Base-by-base conservation (phyloP, 2,113 vertebrate species). In the Mus spicilegus region DNA sequence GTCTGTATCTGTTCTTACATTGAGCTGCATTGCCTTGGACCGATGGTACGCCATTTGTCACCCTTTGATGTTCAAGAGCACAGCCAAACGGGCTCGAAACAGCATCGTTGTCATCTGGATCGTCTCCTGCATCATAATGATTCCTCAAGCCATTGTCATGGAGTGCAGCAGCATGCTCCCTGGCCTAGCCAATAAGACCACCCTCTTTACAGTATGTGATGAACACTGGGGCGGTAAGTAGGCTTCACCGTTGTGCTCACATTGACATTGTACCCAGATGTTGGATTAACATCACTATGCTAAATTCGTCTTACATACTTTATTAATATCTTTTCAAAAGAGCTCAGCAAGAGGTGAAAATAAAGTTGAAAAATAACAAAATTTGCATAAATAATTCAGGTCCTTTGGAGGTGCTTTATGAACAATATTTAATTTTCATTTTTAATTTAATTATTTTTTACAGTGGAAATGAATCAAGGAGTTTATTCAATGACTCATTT, bases 11-110 rank as follows among this genome's bases (percentile, higher is more conserved):
- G 99, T 99, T 16, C 98, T 99, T 91, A 99, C 99, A 0, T 99
- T 99, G 93, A 99, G 99, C 97, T 99, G 99, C 98, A 99, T 99
- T 30, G 99, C 99, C 92, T 98, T 99, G 98, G 99, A 99, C 98
- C 99, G 99, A 87, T 99, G 99, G 99, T 99, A 99, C 77, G 99
- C 99, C 12, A 99, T 99, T 98, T 99, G 99, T 97, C 99, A 99
- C 96, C 99, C 99, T 13, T 98, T 99, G 98, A 99, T 99, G 99
- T 99, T 99, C 98, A 99, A 99, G 98, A 99, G 99, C 98, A 99
- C 99, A 58, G 99, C 99, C 95, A 99, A 98, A 97, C 97, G 99
- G 93, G 99, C 99, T 19, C 99, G 99, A 94, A 99, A 99, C 97
- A 99, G 99, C 97, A 99, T 99, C 26, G 92, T 99, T 90, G 98